phyloP scores from a whole-genome alignment of 2,888 invertebrate species.

The Tricholauxania praeusta region DNA sequence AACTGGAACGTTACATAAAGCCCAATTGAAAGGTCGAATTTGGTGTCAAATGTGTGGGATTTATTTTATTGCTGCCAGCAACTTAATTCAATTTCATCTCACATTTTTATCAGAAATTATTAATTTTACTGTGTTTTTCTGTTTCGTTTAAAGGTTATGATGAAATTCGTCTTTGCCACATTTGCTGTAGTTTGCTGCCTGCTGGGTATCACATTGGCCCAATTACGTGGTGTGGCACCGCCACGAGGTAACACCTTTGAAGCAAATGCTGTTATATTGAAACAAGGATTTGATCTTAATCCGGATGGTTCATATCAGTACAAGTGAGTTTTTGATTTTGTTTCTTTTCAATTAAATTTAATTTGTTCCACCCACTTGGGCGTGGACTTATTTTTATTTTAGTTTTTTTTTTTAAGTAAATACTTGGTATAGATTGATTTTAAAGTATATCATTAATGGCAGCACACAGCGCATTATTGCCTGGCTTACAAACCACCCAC shows the following conservation, averaged over 20 bases:
- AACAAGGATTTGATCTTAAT: constrained; percentile 69
- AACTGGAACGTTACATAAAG: background rate
- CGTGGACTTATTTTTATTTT: too few species aligned
- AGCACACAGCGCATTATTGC: too few species aligned
- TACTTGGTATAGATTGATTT: too few species aligned
- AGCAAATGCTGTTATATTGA: constrained; percentile 69
- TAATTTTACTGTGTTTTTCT: background rate
- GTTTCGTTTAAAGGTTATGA: constrained; percentile 60
- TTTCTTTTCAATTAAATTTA: too few species aligned
- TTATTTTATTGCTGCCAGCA: background rate
- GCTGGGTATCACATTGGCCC: constrained; percentile 59
- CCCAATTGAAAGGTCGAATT: background rate
- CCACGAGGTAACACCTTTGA: constrained; percentile 59
- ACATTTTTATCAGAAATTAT: background rate
- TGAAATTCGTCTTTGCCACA: constrained; percentile 60
- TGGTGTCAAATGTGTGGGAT: background rate
- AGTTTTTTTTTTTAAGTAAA: too few species aligned
- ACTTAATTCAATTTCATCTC: too few species aligned
- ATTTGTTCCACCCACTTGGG: too few species aligned
- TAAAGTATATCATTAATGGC: too few species aligned
- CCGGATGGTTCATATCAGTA: constrained; percentile 70
- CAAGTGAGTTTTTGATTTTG: constrained; percentile 62
- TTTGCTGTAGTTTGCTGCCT: constrained; percentile 55
- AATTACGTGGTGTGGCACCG: constrained; percentile 62
- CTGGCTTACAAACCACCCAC: background rate